Evolutionary conservation across 2,113 vertebrate species (phyloP), one percentile per base, ranked within the genome.

Genomic region (Syrrhaptes paradoxus): DNA sequence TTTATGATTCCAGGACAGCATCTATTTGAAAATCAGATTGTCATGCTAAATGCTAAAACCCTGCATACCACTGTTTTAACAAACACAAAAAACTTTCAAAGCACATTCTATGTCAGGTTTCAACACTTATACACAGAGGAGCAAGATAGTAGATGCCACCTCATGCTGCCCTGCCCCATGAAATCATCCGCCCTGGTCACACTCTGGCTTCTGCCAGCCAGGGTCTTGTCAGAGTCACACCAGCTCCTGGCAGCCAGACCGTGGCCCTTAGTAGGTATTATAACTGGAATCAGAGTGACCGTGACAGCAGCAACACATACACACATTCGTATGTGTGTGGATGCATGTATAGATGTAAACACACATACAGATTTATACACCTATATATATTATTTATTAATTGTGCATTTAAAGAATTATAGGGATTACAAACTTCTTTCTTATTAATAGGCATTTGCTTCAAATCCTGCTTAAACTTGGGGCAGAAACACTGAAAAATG

Each of bases 81-180:
- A 83, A 92, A 58, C 41, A 61, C 13, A 48, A 74, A 87, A 73
- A 87, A 87, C 46, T 85, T 95, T 32, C 49, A 70, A 67, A 94
- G 72, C 46, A 79, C 8, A 32, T 26, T 85, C n/a, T 36, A 7
- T 54, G 43, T n/a, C 45, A 76, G n/a, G 26, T 75, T 95, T 78
- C 62, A 87, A 78, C 18, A 52, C 32, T 5, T 14, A 80, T 13
- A 46, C 41, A 32, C 21, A 54, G 38, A 94, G 41, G 19, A 80
- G n/a, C 38, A 77, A 48, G 31, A 72, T 51, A 65, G 82, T 2
- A 66, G 54, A 36, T 62, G 51, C 0, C 2, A 83, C 17, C 49
- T 58, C 0, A 0, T 49, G 46, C 57, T 85, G 18, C 38, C 38
- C 58, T 75, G n/a, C 15, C 51, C 38, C 17, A 19, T 11, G 31